Evolutionary conservation across 1,140 invertebrate genomes (phyloP), one percentile per base, ranked within the genome.

Genomic region (Teleopsis dalmanni): DNA sequence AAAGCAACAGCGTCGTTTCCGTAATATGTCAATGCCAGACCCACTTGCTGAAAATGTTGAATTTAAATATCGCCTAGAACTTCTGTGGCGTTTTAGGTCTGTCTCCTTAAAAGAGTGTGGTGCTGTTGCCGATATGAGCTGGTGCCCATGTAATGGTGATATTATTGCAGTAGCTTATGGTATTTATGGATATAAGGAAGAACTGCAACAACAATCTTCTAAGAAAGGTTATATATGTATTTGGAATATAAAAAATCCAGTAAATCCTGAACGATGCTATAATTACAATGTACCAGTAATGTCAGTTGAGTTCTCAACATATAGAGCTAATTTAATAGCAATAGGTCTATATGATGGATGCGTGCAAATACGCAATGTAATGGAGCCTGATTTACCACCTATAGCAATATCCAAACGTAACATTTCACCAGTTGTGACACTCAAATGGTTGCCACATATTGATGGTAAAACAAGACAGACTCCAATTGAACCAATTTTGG

Each of bases 201-300:
- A 53, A 0, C n/a, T n/a, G n/a, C n/a, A n/a, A n/a, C n/a, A n/a
- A n/a, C 47, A 16, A 25, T 54, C 58, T 10, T 47, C 45, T 1
- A 2, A 35, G 0, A 19, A 27, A n/a, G 50, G 50, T 13, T 42
- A 38, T 31, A 73, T 93, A 2, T 77, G 84, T 37, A 74, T 91
- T 51, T 94, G 86, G 85, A 83, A 79, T 52, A 81, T 90, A 0
- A 94, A 94, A 73, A 93, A 92, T 71, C 89, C 90, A 0, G 80
- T 80, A 9, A 82, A 84, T 57, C 89, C 89, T 0, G 91, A 91
- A 62, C 75, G 81, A 53, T 58, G 77, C 1, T 91, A 82, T 59
- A 50, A 70, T 8, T 89, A 88, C 51, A 59, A 79, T 10, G 78
- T 76, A 54, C 79, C 86, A 0, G 77, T 92, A 1, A 84, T 87